A percentile compares a stretch with the other conserved stretches of the same genome.
Conservation (phyloP, 2,113 vertebrate species). For the Garra rufa region DNA sequence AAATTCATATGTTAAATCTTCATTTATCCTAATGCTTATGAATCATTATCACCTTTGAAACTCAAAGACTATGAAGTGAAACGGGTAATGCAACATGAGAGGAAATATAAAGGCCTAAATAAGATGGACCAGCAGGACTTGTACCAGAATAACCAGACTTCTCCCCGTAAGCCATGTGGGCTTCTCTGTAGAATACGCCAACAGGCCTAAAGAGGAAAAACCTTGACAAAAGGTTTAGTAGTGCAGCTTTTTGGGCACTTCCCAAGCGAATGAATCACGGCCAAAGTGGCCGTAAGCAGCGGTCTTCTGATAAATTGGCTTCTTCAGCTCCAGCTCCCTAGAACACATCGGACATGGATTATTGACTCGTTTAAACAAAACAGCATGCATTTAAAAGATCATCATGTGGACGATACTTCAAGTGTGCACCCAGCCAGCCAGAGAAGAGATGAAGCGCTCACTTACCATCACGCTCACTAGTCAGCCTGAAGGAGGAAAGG, state of each 20-base stretch:
- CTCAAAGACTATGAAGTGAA: neutral
- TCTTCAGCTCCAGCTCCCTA: slow-evolving; percentile 99
- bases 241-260: slow-evolving; percentile 95
- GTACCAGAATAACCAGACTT: slow-evolving; percentile 72
- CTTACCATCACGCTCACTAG: neutral
- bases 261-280: slow-evolving; percentile 97
- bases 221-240: slow-evolving; percentile 89
- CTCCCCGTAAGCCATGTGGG: slow-evolving; percentile 83
- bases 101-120: neutral
- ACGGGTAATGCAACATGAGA: neutral
- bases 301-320: slow-evolving; percentile 97
- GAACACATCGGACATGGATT: slow-evolving; percentile 91
- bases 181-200: slow-evolving; percentile 98
- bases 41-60: neutral
- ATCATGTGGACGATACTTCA: slow-evolving; percentile 27
- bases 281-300: slow-evolving; percentile 98
- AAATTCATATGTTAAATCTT: neutral
- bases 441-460: slow-evolving; percentile 14
- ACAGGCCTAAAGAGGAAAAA: slow-evolving; percentile 86
- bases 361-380: slow-evolving; percentile 72
- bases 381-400: slow-evolving; percentile 30
- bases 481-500: slow-evolving; percentile 2
- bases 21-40: neutral
- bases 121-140: slow-evolving; percentile 49
- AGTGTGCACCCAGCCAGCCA: slow-evolving; percentile 42